phyloP scores from a whole-genome alignment of 37 sponge, comb jelly and placozoan genomes.

The Crambe crambe region DNA sequence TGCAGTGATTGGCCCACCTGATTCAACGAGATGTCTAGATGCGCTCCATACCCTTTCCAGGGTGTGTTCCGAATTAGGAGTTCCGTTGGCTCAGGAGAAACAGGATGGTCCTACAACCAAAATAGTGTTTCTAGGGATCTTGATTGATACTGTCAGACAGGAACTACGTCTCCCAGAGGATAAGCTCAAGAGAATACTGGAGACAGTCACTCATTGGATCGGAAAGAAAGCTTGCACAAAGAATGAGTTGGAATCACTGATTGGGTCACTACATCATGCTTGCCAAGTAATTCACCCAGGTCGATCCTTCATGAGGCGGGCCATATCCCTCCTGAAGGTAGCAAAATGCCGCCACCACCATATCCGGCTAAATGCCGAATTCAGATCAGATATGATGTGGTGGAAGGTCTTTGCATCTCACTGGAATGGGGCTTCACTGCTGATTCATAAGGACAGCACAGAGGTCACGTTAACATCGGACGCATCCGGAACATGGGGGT shows the following conservation, averaged over 20 bases:
- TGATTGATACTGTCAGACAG: constrained; percentile 22
- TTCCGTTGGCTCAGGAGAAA: constrained; percentile 55
- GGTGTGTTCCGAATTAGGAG: constrained; percentile 29
- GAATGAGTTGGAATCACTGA: constrained; percentile 25
- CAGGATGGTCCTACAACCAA: constrained; percentile 44
- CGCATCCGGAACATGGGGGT: constrained; percentile 64
- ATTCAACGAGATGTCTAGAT: constrained; percentile 6
- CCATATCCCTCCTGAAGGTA: background rate
- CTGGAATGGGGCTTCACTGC: constrained; percentile 50
- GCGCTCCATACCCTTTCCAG: background rate
- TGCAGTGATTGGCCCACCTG: constrained; percentile 29
- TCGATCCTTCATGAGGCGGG: constrained; percentile 22
- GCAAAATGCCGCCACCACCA: constrained; percentile 26
- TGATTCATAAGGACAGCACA: background rate
- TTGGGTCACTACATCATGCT: constrained; percentile 37
- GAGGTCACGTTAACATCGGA: constrained; percentile 12
- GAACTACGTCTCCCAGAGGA: constrained; percentile 50
- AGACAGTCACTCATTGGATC: constrained; percentile 6
- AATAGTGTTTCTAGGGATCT: constrained; percentile 21
- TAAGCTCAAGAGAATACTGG: constrained; percentile 17
- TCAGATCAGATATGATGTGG: constrained; percentile 57
- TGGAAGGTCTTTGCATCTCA: constrained; percentile 32
- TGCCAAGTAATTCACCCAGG: constrained; percentile 37
- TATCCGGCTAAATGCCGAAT: constrained; percentile 43
- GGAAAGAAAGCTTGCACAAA: background rate